Evolutionary conservation across 2,113 vertebrate species (phyloP), one percentile per base, ranked within the genome.

Genomic region (Philantomba maxwellii): DNA sequence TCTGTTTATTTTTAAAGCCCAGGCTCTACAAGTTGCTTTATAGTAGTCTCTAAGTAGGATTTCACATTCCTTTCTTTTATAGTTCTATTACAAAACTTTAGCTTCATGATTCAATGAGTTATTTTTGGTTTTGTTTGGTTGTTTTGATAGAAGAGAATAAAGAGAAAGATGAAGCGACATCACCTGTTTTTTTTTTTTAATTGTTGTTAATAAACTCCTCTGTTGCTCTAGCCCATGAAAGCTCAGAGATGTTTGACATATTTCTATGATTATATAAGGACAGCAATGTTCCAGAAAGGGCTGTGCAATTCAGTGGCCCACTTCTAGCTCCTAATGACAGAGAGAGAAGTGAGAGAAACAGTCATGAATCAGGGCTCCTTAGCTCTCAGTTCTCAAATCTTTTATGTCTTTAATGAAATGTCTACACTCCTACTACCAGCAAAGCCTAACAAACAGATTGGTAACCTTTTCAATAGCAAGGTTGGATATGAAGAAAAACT

Each of bases 1-100:
- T 45, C 9, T 60, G 21, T 62, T 77, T 53, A 16, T 84, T 96
- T 93, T 45, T 33, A 19, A 96, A 93, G 49, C 51, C 30, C 4
- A 55, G 14, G 6, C 13, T 85, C 43, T 66, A 36, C 28, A 64
- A 7, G 51, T 7, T 55, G 33, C 19, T 88, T 45, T 62, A 39
- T 2, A n/a, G 11, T 62, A 62, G 5, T 25, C 85, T 49, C 81
- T 21, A 36, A 81, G 5, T 36, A 47, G 4, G 33, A 49, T 87
- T 92, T 84, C 13, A 10, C 16, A 26, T 60, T 51, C 30, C 81
- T 2, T 90, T 60, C 43, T 58, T 89, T 87, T 49, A 47, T 17
- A 33, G 5, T 28, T 87, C 73, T 93, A 51, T 66, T 58, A 57
- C 3, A 66, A 60, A 58, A 73, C 45, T 55, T 23, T 45, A 57